Evolutionary conservation across 2,113 vertebrate genomes (phyloP).

Genomic region (Thunnus thynnus): DNA sequence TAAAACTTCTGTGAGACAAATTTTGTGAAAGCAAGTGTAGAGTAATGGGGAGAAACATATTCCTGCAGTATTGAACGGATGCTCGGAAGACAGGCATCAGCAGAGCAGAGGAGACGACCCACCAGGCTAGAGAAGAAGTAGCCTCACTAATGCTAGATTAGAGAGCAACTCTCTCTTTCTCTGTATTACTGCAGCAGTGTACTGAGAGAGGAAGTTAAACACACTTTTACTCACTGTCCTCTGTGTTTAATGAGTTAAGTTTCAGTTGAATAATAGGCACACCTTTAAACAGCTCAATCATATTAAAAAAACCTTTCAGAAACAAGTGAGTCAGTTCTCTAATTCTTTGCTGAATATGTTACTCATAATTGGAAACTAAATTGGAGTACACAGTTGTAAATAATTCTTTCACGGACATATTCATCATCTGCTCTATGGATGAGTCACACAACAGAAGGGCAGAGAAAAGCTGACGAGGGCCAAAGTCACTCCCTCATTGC

Average conservation of each 20-base stretch:
- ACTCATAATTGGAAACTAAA: background rate
- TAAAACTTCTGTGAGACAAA: background rate
- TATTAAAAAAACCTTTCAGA: background rate
- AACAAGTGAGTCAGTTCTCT: background rate
- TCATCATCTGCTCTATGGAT: constrained; percentile 10
- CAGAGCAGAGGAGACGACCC: constrained; percentile 46
- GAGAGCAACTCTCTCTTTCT: constrained; percentile 31
- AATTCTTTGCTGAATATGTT: background rate
- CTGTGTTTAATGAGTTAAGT: constrained; percentile 26
- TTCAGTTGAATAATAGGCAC: background rate
- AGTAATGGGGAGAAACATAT: constrained; percentile 15
- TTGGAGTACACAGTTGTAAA: background rate
- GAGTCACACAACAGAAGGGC: background rate
- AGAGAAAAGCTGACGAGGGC: constrained; percentile 15
- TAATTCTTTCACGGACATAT: constrained; percentile 4
- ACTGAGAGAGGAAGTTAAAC: constrained; percentile 27
- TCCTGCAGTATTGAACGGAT: constrained; percentile 55
- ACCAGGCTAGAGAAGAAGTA: constrained; percentile 34
- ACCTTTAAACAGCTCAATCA: constrained; percentile 7
- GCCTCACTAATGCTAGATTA: constrained; percentile 43
- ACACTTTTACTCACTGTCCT: constrained; percentile 25
- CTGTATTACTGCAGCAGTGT: constrained; percentile 26
- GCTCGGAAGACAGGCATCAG: constrained; percentile 54
- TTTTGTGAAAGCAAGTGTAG: constrained; percentile 12
- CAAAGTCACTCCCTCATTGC: constrained; percentile 39